Percentiles rank a stretch among this genome's conserved stretches.
These are phyloP conservation scores for Campylomormyrus numenius DNA, from an alignment of 2,113 vertebrate genomes.

Conservation along the genomic window DNA sequence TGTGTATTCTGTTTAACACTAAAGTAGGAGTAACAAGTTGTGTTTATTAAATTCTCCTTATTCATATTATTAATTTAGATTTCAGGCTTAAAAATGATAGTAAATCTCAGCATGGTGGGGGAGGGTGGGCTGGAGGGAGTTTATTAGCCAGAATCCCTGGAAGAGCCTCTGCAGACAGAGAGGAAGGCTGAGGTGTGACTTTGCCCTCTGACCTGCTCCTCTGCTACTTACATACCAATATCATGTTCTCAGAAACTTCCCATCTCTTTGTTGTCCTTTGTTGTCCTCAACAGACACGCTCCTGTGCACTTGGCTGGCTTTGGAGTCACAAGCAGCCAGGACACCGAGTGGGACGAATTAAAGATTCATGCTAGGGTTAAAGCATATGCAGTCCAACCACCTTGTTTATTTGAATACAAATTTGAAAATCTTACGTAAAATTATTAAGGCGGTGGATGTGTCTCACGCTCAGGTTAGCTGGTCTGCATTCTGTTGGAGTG, in stretches of 20 bases:
- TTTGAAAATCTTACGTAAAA: not conserved
- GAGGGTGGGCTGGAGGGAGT: not conserved
- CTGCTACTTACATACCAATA: not conserved
- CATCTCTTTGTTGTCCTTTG: not conserved
- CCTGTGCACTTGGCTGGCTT: not conserved
- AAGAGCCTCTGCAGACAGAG: not conserved
- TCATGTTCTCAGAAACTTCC: not conserved
- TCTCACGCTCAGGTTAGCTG: not conserved
- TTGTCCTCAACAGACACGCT: not conserved
- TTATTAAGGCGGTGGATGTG: not conserved
- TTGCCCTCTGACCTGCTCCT: not conserved
- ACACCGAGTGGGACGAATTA: slow-evolving; percentile 20
- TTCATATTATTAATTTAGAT: not conserved
- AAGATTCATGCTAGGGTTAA: slow-evolving; percentile 27
- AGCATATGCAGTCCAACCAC: slow-evolving; percentile 30
- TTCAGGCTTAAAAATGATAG: not conserved
- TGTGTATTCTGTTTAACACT: not conserved
- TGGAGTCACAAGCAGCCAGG: not conserved
- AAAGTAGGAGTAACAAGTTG: not conserved
- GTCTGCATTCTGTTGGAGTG: not conserved
- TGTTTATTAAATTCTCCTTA: not conserved
- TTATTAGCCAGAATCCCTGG: not conserved
- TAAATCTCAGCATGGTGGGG: not conserved
- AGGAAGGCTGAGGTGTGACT: not conserved
- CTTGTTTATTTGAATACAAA: not conserved